These are phyloP conservation scores for Rhinolophus sinicus DNA, from an alignment of 2,113 vertebrate species.

Conservation along the genomic window DNA sequence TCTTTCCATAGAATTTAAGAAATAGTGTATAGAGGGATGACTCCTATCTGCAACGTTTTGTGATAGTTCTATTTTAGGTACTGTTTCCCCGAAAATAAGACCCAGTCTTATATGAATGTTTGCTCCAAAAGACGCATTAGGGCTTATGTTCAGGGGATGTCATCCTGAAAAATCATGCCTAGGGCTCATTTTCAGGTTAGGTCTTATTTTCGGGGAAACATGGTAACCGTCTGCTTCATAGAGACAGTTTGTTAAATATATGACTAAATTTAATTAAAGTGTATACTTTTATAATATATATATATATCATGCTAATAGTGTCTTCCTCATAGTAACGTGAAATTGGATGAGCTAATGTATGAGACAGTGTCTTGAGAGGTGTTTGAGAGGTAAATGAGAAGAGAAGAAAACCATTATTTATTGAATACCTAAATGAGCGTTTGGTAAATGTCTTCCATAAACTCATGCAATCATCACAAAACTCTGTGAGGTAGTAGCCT, in stretches of 20 bases:
- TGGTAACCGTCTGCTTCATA: not conserved
- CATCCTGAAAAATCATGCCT: too few species aligned
- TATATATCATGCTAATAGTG: not conserved
- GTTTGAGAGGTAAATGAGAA: not conserved
- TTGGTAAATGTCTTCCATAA: not conserved
- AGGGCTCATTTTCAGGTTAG: too few species aligned
- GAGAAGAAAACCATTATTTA: not conserved
- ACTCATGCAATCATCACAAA: not conserved
- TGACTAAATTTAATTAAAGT: slow-evolving; percentile 26
- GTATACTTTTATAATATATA: not conserved
- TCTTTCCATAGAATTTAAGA: not conserved
- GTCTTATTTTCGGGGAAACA: too few species aligned
- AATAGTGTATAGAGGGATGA: not conserved
- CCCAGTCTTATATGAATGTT: too few species aligned
- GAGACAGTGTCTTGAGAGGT: not conserved
- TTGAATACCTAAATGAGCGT: not conserved
- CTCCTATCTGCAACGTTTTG: not conserved
- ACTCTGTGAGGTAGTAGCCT: not conserved
- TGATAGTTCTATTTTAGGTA: not conserved
- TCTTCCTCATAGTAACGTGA: not conserved
- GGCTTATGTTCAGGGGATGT: too few species aligned
- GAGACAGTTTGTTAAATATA: not conserved
- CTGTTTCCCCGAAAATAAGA: too few species aligned
- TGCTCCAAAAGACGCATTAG: too few species aligned
- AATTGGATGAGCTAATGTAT: slow-evolving; percentile 53